Conservation (phyloP, 2,888 invertebrate species). For the Cremastobaeus sp. region DNA sequence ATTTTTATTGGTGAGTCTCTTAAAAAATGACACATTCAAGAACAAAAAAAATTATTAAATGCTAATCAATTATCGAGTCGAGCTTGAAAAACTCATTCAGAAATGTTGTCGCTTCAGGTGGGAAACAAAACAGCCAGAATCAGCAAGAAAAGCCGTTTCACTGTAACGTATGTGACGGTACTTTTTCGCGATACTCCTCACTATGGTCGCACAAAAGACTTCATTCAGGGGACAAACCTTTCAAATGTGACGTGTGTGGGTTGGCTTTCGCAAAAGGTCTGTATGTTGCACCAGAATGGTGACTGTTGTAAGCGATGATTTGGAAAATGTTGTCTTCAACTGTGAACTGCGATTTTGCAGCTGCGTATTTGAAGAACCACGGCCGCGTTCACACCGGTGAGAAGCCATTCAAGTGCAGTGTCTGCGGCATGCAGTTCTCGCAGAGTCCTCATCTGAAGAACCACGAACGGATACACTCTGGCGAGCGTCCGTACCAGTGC, state of each 20-base stretch:
- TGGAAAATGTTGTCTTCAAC: background rate
- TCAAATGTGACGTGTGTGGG: conserved; percentile 92
- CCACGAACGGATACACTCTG: conserved; percentile 92
- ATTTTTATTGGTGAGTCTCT: conserved; percentile 84
- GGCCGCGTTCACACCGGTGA: conserved; percentile 91
- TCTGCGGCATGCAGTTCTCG: conserved; percentile 94
- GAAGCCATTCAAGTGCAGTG: conserved; percentile 85
- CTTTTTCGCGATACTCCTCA: conserved; percentile 90
- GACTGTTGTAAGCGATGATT: background rate
- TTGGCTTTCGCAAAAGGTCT: conserved; percentile 93
- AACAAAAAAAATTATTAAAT: background rate
- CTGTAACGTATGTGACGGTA: conserved; percentile 90
- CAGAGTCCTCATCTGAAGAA: conserved; percentile 93
- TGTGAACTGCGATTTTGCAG: no score
- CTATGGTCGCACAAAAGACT: conserved; percentile 93
- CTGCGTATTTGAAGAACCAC: conserved; percentile 93
- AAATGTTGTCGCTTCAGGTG: conserved; percentile 72
- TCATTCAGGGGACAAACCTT: conserved; percentile 90
- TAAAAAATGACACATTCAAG: background rate
- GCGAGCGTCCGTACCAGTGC: conserved; percentile 92
- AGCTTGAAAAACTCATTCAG: no score
- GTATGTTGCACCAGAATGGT: conserved; percentile 63
- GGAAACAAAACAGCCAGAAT: conserved; percentile 77
- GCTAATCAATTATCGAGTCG: no score
- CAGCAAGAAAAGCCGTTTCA: conserved; percentile 89